Base-by-base conservation (phyloP, 2,113 vertebrate species). In the Gyps fulvus region DNA sequence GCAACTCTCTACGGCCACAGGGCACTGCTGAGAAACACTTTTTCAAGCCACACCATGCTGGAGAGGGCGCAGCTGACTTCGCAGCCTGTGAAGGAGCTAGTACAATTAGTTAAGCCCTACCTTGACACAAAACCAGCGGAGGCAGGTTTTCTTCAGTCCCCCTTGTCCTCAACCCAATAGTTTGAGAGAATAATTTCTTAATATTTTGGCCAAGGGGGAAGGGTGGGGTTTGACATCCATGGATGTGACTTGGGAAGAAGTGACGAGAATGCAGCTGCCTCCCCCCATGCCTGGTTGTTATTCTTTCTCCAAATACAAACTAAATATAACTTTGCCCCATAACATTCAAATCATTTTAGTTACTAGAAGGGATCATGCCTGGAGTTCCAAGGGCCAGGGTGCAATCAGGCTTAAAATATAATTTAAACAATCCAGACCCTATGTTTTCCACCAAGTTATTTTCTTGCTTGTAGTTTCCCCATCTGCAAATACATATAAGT, bases 331-430 rank as follows among this genome's bases (percentile, higher is more conserved):
- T 95, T 95, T 96, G 90, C 89, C 74, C 93, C 84, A 50, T 93
- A 96, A 93, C 96, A 97, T 95, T 96, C 94, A 96, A 95, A 97
- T 83, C 63, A 94, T 95, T 97, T 94, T 93, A 91, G 93, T 94
- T 95, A 85, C 95, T 96, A 90, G 93, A 94, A 95, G 93, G 66
- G 93, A 96, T 95, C 91, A 83, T 97, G 94, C 94, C 84, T 91
- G 76, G 91, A 96, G 94, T 96, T 97, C 95, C 96, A 97, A 97
- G 93, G 85, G 87, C 74, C 94, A 91, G 89, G 66, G 78, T 86
- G 89, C 94, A 96, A 97, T 94, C 91, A 93, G 82, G 58, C 93
- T 97, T 90, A 91, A 96, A 97, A 96, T 94, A 94, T 47, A 96
- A 78, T 81, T 94, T 73, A 96, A 97, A 95, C 69, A 94, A 92